Evolutionary conservation across 64 coral and sea anemone genomes (phyloP).

Genomic region (Montipora foliosa): DNA sequence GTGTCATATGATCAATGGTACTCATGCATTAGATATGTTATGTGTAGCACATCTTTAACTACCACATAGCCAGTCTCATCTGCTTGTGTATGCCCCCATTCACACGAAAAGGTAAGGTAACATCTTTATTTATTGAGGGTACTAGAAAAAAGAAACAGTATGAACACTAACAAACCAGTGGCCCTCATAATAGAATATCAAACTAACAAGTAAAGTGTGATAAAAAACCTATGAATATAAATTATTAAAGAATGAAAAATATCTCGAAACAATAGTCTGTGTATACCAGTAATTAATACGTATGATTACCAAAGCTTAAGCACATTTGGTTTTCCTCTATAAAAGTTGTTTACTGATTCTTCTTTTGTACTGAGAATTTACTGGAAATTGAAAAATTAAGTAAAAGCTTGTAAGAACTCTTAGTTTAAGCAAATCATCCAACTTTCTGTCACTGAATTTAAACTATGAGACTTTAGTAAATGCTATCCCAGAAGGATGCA

Average conservation of each 20-base stretch:
- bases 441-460: neutral
- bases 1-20: too few relatives aligned
- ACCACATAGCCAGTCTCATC: too few relatives aligned
- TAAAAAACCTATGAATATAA: too few relatives aligned
- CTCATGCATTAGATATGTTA: too few relatives aligned
- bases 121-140: too few relatives aligned
- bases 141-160: too few relatives aligned
- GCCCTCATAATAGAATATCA: too few relatives aligned
- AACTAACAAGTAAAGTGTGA: too few relatives aligned
- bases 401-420: neutral
- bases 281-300: neutral
- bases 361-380: neutral
- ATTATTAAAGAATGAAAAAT: neutral
- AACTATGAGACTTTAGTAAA: neutral
- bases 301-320: neutral
- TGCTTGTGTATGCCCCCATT: too few relatives aligned
- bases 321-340: neutral
- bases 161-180: too few relatives aligned
- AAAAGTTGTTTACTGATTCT: neutral
- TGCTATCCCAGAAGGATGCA: neutral
- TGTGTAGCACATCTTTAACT: too few relatives aligned
- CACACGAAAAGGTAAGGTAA: too few relatives aligned
- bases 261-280: neutral
- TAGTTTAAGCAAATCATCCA: neutral
- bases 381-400: neutral